Conservation (phyloP, 2,888 invertebrate species). For the Cybosia mesomella region DNA sequence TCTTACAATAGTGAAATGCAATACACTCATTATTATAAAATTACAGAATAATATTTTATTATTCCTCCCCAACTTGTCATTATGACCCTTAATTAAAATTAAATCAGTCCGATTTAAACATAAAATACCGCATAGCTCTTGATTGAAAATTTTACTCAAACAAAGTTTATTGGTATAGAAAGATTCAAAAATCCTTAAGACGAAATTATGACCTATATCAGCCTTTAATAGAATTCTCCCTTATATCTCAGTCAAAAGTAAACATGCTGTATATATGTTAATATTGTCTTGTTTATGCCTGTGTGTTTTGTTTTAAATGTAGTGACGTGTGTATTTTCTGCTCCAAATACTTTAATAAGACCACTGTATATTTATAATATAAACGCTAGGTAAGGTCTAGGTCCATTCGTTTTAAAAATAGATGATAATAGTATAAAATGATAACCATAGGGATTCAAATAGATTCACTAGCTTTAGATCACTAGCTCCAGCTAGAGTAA, state of each 20-base stretch:
- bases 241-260: not conserved
- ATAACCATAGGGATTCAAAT: not conserved
- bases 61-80: no score
- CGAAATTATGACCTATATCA: no score
- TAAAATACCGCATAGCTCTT: no score
- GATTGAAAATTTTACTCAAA: no score
- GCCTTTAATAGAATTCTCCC: not conserved
- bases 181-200: not conserved
- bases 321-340: constrained; percentile 1
- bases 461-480: constrained; percentile 28
- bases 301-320: not conserved
- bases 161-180: not conserved
- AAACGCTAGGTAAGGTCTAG: not conserved
- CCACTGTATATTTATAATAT: not conserved
- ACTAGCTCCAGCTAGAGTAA: constrained; percentile 32
- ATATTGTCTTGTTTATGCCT: constrained; percentile 4
- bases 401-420: not conserved
- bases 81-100: no score
- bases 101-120: no score
- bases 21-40: no score
- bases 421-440: not conserved
- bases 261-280: not conserved
- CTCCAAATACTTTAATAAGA: not conserved
- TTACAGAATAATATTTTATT: no score
- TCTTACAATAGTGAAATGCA: no score